Base-by-base conservation (phyloP, 2,888 invertebrate species). In the Zeuzera pyrina region DNA sequence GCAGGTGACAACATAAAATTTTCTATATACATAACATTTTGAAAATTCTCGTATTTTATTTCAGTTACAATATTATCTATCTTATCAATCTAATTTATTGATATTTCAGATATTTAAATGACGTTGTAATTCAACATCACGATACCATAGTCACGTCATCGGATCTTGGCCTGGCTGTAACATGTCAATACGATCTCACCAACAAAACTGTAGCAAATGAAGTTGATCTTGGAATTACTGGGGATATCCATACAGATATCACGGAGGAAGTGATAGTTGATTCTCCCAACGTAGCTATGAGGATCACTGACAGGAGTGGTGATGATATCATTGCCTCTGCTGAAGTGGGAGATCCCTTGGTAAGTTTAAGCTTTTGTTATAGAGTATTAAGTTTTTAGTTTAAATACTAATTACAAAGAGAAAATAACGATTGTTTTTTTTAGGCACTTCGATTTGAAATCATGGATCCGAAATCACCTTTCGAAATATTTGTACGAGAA, bases 281-380 rank as follows among this genome's bases (percentile, higher is more conserved):
- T 73, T 95, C 95, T 37, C 96, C 96, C 39, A 96, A 95, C 77
- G 95, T 96, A 36, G 92, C 95, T 21, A 96, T 97, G 96, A 92
- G 91, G 70, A 94, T 94, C 59, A 94, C 94, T 12, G 92, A 93
- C 59, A 88, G 94, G 41, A 91, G 88, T 54, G 93, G 93, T 36
- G 91, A 90, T 54, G 93, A 93, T 48, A 91, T 92, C 42, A 91
- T 94, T 78, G 90, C 91, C 16, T 90, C 94, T 1, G 95, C 95
- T 41, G 93, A 95, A 85, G 95, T 96, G 40, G 96, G 96, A 49
- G 96, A 96, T 84, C 94, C 95, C 14, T 79, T 96, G 76, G 84
- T 84, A 64, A 64, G 49, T 30, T 30, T 23, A 39, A 21, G 39
- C 34, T 16, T 19, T 12, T 19, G 3, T 2, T 32, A 3, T 19